A percentile compares a stretch with the other conserved stretches of the same genome.
These are phyloP conservation scores for Hirtodrosophila duncani DNA, from an alignment of 2,888 invertebrate species.

Conservation along the genomic window DNA sequence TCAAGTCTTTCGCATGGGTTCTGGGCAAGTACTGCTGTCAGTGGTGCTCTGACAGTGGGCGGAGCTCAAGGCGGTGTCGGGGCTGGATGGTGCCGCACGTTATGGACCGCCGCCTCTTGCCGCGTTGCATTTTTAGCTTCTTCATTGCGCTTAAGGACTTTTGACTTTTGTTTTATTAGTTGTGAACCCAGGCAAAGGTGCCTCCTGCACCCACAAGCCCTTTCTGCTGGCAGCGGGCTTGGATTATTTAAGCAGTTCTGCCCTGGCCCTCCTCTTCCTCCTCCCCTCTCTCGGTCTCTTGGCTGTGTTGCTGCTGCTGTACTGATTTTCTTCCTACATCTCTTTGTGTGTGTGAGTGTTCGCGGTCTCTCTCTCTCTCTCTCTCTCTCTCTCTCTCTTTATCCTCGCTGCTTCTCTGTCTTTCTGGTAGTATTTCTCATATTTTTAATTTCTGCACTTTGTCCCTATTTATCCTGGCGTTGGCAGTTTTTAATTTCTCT, in stretches of 20 bases:
- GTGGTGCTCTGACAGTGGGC: too few relatives aligned
- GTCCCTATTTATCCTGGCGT: conserved; percentile 74
- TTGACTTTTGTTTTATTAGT: conserved; percentile 77
- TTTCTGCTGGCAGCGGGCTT: too few relatives aligned
- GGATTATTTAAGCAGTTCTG: too few relatives aligned
- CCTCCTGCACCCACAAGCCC: background rate
- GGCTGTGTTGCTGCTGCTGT: conserved; percentile 4
- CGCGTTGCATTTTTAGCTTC: conserved; percentile 72
- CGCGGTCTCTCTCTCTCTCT: conserved; percentile 1
- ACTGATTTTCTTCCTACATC: conserved; percentile 8
- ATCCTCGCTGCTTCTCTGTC: conserved; percentile 20
- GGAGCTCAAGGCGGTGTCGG: too few relatives aligned
- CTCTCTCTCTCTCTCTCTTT: background rate
- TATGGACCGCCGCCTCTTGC: conserved; percentile 31
- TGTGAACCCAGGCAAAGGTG: conserved; percentile 48
- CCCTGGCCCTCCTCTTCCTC: background rate
- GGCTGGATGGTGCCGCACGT: too few relatives aligned
- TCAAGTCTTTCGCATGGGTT: too few relatives aligned
- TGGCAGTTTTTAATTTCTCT: conserved; percentile 76
- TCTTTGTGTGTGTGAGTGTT: conserved; percentile 21
- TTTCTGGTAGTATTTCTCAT: conserved; percentile 63
- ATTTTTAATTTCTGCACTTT: conserved; percentile 74
- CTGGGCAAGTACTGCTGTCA: too few relatives aligned
- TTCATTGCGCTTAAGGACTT: conserved; percentile 76
- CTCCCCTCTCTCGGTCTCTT: background rate